These are phyloP conservation scores for Pherbina coryleti DNA, from an alignment of 2,888 invertebrate species.

Conservation along the genomic window DNA sequence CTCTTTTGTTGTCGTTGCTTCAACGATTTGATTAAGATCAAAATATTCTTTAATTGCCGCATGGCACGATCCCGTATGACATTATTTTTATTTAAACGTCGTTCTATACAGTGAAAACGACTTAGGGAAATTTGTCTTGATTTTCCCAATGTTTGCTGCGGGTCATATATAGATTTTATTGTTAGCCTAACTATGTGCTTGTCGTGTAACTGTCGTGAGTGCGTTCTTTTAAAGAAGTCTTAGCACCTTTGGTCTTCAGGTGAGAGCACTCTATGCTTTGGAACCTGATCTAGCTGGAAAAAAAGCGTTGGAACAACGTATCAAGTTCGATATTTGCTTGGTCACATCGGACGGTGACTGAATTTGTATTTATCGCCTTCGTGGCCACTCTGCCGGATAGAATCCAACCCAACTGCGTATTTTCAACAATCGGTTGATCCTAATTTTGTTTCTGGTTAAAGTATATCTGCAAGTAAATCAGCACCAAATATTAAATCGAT, in stretches of 20 bases:
- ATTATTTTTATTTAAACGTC: too few species aligned
- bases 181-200: conserved; percentile 23
- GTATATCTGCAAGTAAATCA: conserved; percentile 3
- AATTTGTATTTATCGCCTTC: not conserved
- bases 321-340: conserved; percentile 21
- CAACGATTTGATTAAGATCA: not conserved
- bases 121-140: too few species aligned
- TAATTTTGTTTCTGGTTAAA: not conserved
- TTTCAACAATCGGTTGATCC: conserved; percentile 26
- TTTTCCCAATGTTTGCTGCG: not conserved
- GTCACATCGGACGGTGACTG: conserved; percentile 15
- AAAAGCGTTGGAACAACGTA: conserved; percentile 2
- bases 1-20: not conserved
- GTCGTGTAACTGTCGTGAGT: conserved; percentile 12
- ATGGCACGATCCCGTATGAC: not conserved
- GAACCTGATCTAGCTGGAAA: conserved; percentile 8
- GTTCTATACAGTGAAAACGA: too few species aligned
- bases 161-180: conserved; percentile 11
- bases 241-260: conserved; percentile 13
- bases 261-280: not conserved
- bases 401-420: conserved; percentile 18
- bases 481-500: too few species aligned
- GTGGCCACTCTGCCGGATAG: not conserved
- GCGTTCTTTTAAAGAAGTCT: not conserved
- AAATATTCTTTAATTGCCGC: conserved; percentile 19